phyloP scores from a whole-genome alignment of 2,113 vertebrate species.

The Struthio camelus region DNA sequence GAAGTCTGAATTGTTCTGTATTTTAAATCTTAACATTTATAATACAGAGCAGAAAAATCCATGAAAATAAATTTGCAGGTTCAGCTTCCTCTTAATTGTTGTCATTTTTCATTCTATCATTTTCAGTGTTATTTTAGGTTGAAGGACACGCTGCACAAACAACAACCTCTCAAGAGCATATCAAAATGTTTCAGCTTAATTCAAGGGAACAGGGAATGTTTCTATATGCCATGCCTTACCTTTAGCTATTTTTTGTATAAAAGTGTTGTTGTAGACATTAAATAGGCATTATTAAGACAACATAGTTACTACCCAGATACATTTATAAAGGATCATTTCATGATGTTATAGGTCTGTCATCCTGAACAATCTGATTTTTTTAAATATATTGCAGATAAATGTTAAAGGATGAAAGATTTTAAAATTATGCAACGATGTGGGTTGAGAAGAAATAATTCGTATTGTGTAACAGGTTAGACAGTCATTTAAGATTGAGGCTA shows the following conservation, averaged over 20 bases:
- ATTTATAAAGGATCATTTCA: neutral
- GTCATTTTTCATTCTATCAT: slow-evolving; percentile 43
- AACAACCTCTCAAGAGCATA: neutral
- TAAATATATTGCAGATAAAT: neutral
- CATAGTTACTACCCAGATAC: neutral
- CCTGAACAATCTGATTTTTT: neutral
- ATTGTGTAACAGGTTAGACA: neutral
- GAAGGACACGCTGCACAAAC: slow-evolving; percentile 33
- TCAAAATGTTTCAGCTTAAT: slow-evolving; percentile 11
- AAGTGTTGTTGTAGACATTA: neutral
- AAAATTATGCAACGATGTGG: neutral
- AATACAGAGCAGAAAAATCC: slow-evolving; percentile 2
- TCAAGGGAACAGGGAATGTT: neutral
- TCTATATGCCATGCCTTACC: neutral
- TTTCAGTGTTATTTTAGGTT: slow-evolving; percentile 5
- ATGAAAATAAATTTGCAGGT: slow-evolving; percentile 25
- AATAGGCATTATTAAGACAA: neutral
- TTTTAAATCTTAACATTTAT: slow-evolving; percentile 13
- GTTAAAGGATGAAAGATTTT: neutral
- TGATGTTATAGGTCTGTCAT: neutral
- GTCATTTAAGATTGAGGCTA: neutral
- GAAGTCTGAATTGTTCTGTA: neutral
- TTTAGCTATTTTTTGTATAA: neutral
- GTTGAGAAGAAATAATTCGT: neutral
- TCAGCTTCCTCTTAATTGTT: slow-evolving; percentile 14